These are phyloP conservation scores for Yponomeuta evonymella DNA, from an alignment of 2,888 invertebrate genomes.

Conservation along the genomic window DNA sequence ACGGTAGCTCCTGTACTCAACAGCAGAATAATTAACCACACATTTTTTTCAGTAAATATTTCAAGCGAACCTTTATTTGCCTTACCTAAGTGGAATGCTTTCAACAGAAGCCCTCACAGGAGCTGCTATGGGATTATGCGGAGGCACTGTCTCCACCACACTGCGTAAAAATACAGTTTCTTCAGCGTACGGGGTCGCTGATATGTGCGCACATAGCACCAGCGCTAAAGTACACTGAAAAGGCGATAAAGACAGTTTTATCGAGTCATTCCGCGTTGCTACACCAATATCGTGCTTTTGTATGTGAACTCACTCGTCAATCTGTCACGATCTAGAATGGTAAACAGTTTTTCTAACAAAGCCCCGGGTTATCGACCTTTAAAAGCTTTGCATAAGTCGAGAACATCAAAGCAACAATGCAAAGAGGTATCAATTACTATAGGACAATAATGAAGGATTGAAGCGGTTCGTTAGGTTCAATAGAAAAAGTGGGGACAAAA, in stretches of 20 bases:
- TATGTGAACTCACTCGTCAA: not conserved
- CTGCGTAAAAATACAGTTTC: conserved; percentile 46
- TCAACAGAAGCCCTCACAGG: conserved; percentile 88
- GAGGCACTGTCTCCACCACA: conserved; percentile 57
- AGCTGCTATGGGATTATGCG: conserved; percentile 53
- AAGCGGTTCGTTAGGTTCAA: conserved; percentile 40
- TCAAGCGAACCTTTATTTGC: not conserved
- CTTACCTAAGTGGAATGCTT: conserved; percentile 77
- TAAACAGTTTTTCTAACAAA: conserved; percentile 48
- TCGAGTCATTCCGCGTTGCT: conserved; percentile 17
- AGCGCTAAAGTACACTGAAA: conserved; percentile 47
- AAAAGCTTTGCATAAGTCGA: conserved; percentile 44
- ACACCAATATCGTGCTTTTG: not conserved
- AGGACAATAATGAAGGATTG: conserved; percentile 40
- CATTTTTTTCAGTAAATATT: too few relatives aligned
- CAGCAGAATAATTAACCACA: conserved; percentile 1
- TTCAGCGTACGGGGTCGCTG: conserved; percentile 49
- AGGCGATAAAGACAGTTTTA: not conserved
- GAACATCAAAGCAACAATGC: conserved; percentile 38
- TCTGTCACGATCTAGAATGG: conserved; percentile 35
- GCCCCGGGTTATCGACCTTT: conserved; percentile 51
- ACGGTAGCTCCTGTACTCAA: conserved; percentile 46
- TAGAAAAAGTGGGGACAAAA: conserved; percentile 36
- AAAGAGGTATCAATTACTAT: conserved; percentile 52
- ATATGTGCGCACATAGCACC: conserved; percentile 40